These are phyloP conservation scores for Labeo rohita DNA, from an alignment of 2,113 vertebrate genomes.

Conservation along the genomic window DNA sequence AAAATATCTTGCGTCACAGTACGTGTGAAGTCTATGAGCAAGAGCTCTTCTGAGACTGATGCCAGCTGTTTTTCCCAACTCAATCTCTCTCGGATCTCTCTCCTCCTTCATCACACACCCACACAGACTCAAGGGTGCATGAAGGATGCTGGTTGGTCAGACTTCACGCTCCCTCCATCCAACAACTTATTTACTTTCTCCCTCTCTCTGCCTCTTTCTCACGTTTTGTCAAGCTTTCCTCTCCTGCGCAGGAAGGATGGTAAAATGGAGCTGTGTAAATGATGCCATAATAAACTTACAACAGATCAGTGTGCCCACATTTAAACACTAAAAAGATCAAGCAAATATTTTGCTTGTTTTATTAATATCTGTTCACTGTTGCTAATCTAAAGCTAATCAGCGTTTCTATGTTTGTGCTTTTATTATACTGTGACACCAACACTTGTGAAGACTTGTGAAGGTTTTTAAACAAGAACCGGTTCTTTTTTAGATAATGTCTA, in stretches of 20 bases:
- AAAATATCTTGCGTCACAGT: background rate
- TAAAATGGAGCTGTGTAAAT: background rate
- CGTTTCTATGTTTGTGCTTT: background rate
- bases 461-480: background rate
- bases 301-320: background rate
- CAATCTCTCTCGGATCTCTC: slow-evolving; percentile 13
- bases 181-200: background rate
- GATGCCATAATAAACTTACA: background rate
- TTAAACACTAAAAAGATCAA: background rate
- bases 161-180: slow-evolving; percentile 3
- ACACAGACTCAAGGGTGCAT: slow-evolving; percentile 45
- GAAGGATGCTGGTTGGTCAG: slow-evolving; percentile 46
- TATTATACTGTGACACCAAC: background rate
- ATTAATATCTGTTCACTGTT: background rate
- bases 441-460: background rate
- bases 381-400: background rate
- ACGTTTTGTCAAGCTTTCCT: background rate
- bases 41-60: slow-evolving; percentile 13
- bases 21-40: background rate
- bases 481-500: background rate
- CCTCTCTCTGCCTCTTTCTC: slow-evolving; percentile 12
- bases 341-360: background rate
- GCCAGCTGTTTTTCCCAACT: slow-evolving; percentile 2
- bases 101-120: slow-evolving; percentile 23
- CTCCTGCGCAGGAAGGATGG: background rate